phyloP scores from a whole-genome alignment of 2,797 vertebrate species.

The Bradypodion pumilum region DNA sequence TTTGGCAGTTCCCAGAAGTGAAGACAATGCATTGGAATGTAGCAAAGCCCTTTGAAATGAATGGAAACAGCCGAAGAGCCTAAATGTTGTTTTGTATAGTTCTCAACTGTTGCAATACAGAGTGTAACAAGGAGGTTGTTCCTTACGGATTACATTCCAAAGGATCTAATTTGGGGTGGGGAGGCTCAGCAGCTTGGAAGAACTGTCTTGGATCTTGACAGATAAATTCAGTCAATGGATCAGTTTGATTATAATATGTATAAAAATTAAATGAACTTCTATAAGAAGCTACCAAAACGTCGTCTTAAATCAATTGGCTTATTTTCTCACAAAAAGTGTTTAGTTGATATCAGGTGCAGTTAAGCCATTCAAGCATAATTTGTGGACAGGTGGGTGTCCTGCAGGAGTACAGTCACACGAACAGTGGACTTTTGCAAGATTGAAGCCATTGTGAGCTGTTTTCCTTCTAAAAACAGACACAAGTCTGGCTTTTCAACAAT shows the following conservation, averaged over 20 bases:
- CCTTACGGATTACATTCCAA: not conserved
- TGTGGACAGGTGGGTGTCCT: no score
- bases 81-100: not conserved
- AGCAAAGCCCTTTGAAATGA: constrained; percentile 5
- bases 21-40: not conserved
- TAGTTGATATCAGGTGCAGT: not conserved
- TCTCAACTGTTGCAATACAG: not conserved
- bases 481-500: not conserved
- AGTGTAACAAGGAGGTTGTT: not conserved
- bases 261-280: no score
- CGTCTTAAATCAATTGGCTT: constrained; percentile 9
- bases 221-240: constrained; percentile 15
- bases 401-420: not conserved
- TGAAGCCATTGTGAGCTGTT: not conserved
- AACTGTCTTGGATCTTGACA: not conserved
- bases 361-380: not conserved
- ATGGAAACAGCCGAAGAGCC: not conserved
- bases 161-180: constrained; percentile 2
- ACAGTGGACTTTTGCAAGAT: constrained; percentile 1
- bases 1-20: not conserved
- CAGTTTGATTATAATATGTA: no score
- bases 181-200: not conserved
- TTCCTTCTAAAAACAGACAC: not conserved
- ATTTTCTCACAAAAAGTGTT: not conserved
- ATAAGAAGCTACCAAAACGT: constrained; percentile 18